phyloP scores from a whole-genome alignment of 2,113 vertebrate genomes.

The Halcyon senegalensis region DNA sequence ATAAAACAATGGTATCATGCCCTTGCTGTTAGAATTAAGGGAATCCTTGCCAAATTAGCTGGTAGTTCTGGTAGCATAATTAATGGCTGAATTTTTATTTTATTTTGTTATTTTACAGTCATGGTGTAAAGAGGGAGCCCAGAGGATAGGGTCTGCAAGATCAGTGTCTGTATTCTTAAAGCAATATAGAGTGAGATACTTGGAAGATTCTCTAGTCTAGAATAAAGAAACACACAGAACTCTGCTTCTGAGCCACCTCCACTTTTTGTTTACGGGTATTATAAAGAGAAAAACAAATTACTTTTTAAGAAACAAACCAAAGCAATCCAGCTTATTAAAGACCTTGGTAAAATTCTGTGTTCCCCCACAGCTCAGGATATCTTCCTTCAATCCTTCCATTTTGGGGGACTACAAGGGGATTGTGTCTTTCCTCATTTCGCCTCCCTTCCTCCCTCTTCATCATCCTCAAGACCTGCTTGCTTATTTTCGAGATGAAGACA shows the following conservation, averaged over 20 bases:
- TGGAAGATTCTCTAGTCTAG: neutral
- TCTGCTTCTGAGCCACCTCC: neutral
- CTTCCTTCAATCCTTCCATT: neutral
- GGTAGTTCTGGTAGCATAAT: neutral
- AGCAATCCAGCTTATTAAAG: neutral
- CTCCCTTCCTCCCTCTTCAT: neutral
- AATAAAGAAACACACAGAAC: neutral
- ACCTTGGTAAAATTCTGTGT: neutral
- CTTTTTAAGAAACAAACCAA: rapidly evolving
- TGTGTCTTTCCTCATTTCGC: neutral
- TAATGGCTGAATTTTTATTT: neutral
- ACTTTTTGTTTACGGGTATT: neutral
- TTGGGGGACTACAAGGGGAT: neutral
- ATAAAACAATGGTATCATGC: neutral
- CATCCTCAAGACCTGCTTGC: neutral
- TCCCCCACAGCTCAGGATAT: neutral
- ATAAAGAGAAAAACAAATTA: neutral
- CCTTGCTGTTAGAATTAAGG: neutral
- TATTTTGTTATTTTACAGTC: neutral
- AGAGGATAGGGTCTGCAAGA: neutral
- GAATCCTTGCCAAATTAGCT: neutral
- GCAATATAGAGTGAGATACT: neutral
- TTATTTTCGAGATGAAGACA: neutral
- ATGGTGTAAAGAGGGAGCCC: neutral
- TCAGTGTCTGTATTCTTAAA: neutral